Conservation (phyloP, 1,140 invertebrate genomes). For the Ceratitis capitata region DNA sequence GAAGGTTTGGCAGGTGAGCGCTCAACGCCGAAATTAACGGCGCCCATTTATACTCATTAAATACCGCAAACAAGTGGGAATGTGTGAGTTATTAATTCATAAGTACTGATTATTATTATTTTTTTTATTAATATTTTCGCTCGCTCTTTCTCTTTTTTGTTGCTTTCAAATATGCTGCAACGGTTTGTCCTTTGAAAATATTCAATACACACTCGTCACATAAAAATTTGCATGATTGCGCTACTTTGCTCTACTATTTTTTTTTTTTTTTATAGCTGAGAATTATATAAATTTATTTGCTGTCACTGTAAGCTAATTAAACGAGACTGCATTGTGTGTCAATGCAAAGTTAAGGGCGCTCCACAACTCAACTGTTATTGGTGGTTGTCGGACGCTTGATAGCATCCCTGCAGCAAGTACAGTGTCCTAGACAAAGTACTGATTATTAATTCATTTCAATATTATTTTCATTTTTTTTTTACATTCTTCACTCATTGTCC, state of each 20-base stretch:
- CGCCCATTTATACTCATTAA: not conserved
- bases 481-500: not conserved
- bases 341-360: not conserved
- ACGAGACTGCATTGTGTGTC: not conserved
- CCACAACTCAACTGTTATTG: not conserved
- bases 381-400: not conserved
- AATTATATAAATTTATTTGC: not conserved
- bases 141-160: too few relatives aligned
- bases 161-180: not conserved
- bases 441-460: constrained; percentile 39
- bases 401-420: not conserved
- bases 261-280: not conserved
- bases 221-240: not conserved
- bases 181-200: not conserved
- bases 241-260: not conserved
- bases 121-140: too few relatives aligned
- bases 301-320: constrained; percentile 32
- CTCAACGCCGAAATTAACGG: not conserved
- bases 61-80: not conserved
- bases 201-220: not conserved
- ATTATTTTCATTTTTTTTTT: not conserved
- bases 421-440: not conserved
- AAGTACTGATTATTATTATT: too few relatives aligned
- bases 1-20: not conserved
- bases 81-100: not conserved